These are phyloP conservation scores for Crotalus viridis DNA, from an alignment of 2,113 vertebrate genomes.

Conservation along the genomic window DNA sequence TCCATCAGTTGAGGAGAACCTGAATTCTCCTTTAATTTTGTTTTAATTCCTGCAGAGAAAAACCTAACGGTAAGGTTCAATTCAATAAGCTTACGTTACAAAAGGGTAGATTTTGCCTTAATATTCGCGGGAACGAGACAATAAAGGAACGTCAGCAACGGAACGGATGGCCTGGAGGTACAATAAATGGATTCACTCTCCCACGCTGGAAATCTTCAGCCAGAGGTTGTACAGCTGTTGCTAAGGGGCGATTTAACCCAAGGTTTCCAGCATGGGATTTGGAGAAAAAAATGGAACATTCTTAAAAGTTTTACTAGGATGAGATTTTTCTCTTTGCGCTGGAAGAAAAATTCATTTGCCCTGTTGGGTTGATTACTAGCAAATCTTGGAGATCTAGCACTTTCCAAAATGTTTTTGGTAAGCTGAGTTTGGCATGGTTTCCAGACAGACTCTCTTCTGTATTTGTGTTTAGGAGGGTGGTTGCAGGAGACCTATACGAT, in stretches of 20 bases:
- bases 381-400: not conserved
- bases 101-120: not conserved
- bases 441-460: not conserved
- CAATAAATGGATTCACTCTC: not conserved
- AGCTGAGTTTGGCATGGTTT: not conserved
- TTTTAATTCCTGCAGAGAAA: not conserved
- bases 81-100: not conserved
- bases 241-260: too few species aligned
- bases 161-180: not conserved
- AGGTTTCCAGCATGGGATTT: not conserved
- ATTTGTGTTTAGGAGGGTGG: not conserved
- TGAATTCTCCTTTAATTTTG: not conserved
- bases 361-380: not conserved
- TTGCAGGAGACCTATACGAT: not conserved
- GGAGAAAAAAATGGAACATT: not conserved
- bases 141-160: not conserved
- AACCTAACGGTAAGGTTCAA: not conserved
- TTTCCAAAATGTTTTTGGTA: not conserved
- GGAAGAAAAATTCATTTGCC: not conserved
- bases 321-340: not conserved
- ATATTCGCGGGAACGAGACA: not conserved
- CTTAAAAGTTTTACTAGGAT: not conserved
- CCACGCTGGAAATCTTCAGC: not conserved
- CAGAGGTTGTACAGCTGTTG: not conserved
- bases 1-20: not conserved